These are phyloP conservation scores for Stegastes partitus DNA, from an alignment of 2,113 vertebrate species.

Conservation along the genomic window DNA sequence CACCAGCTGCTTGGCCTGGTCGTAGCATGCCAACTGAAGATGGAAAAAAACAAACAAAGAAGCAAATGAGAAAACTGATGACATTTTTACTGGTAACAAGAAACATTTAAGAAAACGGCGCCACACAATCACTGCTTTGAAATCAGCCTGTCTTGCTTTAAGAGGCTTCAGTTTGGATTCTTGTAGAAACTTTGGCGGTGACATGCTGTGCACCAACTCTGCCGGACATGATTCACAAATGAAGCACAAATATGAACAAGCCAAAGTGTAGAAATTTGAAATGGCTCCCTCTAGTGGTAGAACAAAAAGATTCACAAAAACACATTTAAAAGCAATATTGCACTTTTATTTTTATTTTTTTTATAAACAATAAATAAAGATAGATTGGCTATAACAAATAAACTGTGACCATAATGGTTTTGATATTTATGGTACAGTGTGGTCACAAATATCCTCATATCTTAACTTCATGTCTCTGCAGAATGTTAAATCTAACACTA, in stretches of 20 bases:
- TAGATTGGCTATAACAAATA: background rate
- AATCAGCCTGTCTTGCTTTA: too few species aligned
- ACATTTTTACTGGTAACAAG: background rate
- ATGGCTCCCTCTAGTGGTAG: constrained; percentile 8
- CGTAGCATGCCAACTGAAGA: constrained; percentile 93
- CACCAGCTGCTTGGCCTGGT: constrained; percentile 97
- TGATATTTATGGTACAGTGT: too few species aligned
- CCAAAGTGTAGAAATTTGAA: too few species aligned
- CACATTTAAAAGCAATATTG: too few species aligned
- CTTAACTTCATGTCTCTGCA: background rate
- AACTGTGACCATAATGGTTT: background rate
- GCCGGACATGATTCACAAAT: too few species aligned
- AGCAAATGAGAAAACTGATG: background rate
- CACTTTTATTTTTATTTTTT: too few species aligned
- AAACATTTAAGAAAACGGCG: background rate
- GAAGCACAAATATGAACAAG: too few species aligned
- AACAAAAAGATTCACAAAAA: background rate
- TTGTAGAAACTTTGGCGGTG: background rate
- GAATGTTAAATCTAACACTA: background rate
- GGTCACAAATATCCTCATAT: background rate
- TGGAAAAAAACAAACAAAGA: background rate
- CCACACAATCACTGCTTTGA: too few species aligned
- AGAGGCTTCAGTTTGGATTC: too few species aligned
- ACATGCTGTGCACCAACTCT: background rate
- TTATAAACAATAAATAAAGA: background rate